Percentiles rank a stretch among this genome's conserved stretches.
Evolutionary conservation across 1,140 invertebrate genomes (phyloP).

Genomic region (Drosophila sp.): DNA sequence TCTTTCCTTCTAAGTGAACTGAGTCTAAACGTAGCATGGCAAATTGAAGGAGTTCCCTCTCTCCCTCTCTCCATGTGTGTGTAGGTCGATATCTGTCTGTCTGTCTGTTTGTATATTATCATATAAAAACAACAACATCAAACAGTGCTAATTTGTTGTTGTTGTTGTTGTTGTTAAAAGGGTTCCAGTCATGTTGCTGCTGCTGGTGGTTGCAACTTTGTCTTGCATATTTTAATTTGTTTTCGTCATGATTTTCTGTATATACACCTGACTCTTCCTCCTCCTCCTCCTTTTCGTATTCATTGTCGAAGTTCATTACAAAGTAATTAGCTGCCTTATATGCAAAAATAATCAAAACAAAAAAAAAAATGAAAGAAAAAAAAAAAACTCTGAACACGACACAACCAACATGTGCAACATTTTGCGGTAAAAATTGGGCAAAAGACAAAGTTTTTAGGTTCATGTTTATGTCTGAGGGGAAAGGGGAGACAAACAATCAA

Average conservation of each 20-base stretch:
- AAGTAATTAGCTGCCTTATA: constrained; percentile 75
- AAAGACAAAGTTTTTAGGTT: constrained; percentile 54
- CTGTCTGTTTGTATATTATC: constrained; percentile 13
- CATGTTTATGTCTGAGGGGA: not conserved
- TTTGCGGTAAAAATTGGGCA: constrained; percentile 46
- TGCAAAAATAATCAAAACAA: constrained; percentile 44
- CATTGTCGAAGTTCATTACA: constrained; percentile 78
- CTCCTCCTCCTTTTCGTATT: constrained; percentile 17
- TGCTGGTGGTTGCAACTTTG: constrained; percentile 46
- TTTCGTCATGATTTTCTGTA: constrained; percentile 43
- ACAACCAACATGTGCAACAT: constrained; percentile 67
- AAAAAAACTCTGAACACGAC: constrained; percentile 43
- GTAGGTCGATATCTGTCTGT: no score
- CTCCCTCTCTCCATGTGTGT: no score
- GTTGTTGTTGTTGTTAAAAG: not conserved
- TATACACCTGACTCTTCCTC: not conserved
- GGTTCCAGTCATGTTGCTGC: not conserved
- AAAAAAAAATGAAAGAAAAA: constrained; percentile 27
- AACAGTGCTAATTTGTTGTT: constrained; percentile 17
- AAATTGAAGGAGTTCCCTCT: constrained; percentile 47
- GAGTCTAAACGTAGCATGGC: constrained; percentile 69
- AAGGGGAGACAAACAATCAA: not conserved
- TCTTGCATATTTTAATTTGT: constrained; percentile 61
- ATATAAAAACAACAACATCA: constrained; percentile 12
- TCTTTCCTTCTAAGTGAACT: constrained; percentile 65